Evolutionary conservation across 1,140 invertebrate genomes (phyloP), one percentile per base, ranked within the genome.

Genomic region (Vollenhovia emeryi): DNA sequence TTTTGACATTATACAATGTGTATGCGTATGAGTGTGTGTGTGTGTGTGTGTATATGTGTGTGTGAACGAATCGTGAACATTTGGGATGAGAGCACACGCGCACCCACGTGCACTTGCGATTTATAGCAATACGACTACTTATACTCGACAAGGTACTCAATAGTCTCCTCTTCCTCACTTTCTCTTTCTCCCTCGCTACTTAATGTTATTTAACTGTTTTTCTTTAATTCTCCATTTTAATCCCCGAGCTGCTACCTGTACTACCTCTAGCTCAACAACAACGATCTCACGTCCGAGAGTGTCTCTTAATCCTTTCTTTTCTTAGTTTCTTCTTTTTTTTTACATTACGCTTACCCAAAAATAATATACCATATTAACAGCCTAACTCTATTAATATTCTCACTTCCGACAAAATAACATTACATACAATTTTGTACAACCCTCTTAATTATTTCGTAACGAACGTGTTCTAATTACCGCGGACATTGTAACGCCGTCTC

Each of bases 111-210:
- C 79, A 86, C 86, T 83, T 87, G 84, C 88, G 86, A 90, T 86
- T 92, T 92, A 91, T 92, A 92, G 90, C 91, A 88, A 93, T 93
- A 93, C 76, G 60, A 89, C 92, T 94, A 93, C 93, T 94, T 94
- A 94, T 93, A 93, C 83, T 94, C 93, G 93, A 94, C 92, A 94
- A 94, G 94, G 93, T 94, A 94, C 93, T 94, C 92, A 90, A 92
- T 93, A 93, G 91, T 89, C 89, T 89, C 82, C 86, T 87, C 52
- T 59, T 85, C 43, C 57, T 71, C 45, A 36, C 79, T 40, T 33
- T 45, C 57, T 40, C 21, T 52, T 15, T 9, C 33, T 45, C 33
- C 13, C 48, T 24, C 33, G 18, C 78, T 82, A 71, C 50, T 33
- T 71, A 71, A 82, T 43, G 43, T 71, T 33, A 30, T 57, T 43